phyloP scores from a whole-genome alignment of 2,113 vertebrate species.

The Agapornis roseicollis region DNA sequence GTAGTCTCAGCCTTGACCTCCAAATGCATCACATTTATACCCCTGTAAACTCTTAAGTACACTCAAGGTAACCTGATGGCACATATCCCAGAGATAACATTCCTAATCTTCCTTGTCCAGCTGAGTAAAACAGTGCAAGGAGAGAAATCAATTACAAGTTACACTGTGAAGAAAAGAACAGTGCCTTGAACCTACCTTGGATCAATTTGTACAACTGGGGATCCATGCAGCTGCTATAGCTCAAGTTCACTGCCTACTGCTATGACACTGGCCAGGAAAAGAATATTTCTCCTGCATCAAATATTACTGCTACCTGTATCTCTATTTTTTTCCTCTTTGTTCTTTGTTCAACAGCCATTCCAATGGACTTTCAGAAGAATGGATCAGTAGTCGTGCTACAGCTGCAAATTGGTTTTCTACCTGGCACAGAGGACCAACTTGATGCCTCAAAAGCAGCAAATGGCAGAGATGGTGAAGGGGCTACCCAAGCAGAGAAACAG shows the following conservation, averaged over 20 bases:
- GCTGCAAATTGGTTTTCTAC: neutral
- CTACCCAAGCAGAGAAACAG: neutral
- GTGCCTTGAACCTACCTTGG: neutral
- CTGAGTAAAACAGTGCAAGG: neutral
- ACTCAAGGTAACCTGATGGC: slow-evolving; percentile 15
- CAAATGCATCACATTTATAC: slow-evolving; percentile 17
- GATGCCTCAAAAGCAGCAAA: neutral
- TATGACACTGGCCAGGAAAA: neutral
- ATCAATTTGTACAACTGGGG: neutral
- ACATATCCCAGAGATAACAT: slow-evolving; percentile 32
- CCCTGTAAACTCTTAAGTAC: slow-evolving; percentile 3
- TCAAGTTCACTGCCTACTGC: neutral
- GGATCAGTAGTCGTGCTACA: neutral
- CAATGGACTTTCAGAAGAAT: neutral
- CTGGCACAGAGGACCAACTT: neutral
- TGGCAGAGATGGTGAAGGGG: neutral
- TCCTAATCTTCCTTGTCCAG: slow-evolving; percentile 13
- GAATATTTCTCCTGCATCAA: neutral
- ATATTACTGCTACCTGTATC: neutral
- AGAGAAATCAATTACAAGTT: slow-evolving; percentile 24
- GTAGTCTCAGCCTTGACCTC: neutral
- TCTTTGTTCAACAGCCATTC: neutral
- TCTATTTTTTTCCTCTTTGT: neutral
- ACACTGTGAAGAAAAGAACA: neutral
- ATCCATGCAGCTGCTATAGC: neutral